Percentiles rank a stretch among this genome's conserved stretches.
phyloP scores from a whole-genome alignment of 2,113 vertebrate species.

The Chloropsis cyanopogon region DNA sequence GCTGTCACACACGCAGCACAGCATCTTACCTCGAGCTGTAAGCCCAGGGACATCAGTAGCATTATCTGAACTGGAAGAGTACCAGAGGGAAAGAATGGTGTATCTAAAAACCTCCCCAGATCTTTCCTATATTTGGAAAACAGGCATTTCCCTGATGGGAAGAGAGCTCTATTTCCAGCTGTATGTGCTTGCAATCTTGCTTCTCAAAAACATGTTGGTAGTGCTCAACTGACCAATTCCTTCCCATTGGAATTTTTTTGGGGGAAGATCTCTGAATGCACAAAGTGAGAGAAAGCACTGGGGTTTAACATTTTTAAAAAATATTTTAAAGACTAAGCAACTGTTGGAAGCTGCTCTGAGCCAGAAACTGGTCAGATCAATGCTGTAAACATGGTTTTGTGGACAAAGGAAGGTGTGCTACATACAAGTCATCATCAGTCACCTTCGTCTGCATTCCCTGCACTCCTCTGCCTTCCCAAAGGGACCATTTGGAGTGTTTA shows the following conservation, averaged over 20 bases:
- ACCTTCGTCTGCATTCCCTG: not conserved
- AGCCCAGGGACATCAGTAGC: constrained; percentile 24
- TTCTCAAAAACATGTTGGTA: not conserved
- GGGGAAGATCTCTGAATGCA: not conserved
- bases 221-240: not conserved
- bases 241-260: not conserved
- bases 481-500: not conserved
- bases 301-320: not conserved
- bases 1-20: not conserved
- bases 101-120: not conserved
- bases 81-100: not conserved
- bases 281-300: not conserved
- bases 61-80: constrained; percentile 5
- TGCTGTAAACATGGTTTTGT: not conserved
- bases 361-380: not conserved
- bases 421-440: not conserved
- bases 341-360: not conserved
- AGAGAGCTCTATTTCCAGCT: not conserved
- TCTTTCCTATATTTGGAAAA: not conserved
- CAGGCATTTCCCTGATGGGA: not conserved
- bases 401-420: not conserved
- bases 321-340: not conserved
- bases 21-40: not conserved
- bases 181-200: not conserved
- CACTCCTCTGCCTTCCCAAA: not conserved